Conservation (phyloP, 1,140 invertebrate species). For the Pseudomyrmex concolor region DNA sequence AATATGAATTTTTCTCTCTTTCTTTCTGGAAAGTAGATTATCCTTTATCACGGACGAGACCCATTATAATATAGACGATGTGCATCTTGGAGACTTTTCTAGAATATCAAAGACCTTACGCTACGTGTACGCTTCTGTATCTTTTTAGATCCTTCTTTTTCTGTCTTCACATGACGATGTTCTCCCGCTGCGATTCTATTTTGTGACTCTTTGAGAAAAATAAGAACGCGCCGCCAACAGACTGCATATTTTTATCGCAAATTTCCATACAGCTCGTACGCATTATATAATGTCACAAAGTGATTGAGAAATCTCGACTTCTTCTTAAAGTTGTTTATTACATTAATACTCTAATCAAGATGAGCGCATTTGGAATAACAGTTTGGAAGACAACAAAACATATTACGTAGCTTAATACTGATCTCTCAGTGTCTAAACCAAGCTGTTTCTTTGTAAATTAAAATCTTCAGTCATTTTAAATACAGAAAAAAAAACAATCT, state of each 20-base stretch:
- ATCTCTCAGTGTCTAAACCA: too few species aligned
- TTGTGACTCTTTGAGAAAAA: neutral
- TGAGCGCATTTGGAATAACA: neutral
- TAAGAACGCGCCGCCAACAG: neutral
- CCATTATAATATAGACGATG: neutral
- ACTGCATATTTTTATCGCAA: neutral
- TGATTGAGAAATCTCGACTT: neutral
- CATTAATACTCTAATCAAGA: too few species aligned
- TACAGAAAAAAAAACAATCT: too few species aligned
- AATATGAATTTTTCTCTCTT: neutral
- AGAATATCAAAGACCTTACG: neutral
- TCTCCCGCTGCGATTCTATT: neutral
- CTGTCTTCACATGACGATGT: neutral
- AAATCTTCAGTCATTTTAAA: neutral
- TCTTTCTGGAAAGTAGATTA: constrained; percentile 8
- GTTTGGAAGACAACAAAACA: neutral
- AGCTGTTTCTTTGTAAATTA: neutral
- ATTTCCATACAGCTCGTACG: neutral
- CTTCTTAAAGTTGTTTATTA: too few species aligned
- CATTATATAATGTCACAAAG: neutral
- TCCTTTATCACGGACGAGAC: neutral
- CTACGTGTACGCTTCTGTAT: neutral
- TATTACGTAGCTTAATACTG: too few species aligned
- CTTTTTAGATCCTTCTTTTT: neutral
- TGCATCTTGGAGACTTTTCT: neutral